These are phyloP conservation scores for Carposina sasakii DNA, from an alignment of 1,140 invertebrate species.

Conservation along the genomic window DNA sequence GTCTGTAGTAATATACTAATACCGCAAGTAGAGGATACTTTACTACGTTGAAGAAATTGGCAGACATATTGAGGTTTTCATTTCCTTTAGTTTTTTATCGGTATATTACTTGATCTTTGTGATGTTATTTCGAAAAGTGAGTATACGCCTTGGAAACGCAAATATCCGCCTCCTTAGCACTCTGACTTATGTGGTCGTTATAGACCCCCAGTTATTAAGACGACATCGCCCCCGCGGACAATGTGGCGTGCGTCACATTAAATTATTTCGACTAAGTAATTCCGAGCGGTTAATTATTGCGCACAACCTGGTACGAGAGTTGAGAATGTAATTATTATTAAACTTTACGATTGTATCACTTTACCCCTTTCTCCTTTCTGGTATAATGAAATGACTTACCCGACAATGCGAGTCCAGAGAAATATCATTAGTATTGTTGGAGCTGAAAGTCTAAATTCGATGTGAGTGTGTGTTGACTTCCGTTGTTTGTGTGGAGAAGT, in stretches of 20 bases:
- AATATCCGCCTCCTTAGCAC: no score
- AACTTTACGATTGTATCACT: constrained; percentile 73
- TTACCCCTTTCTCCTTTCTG: constrained; percentile 57
- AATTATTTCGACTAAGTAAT: constrained; percentile 72
- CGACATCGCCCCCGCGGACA: constrained; percentile 35
- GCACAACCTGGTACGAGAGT: constrained; percentile 65
- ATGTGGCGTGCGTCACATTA: constrained; percentile 64
- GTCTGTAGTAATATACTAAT: no score
- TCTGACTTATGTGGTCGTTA: no score
- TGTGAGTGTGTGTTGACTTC: constrained; percentile 14
- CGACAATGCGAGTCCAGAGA: constrained; percentile 11
- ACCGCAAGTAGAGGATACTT: no score
- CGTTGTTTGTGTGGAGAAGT: constrained; percentile 17
- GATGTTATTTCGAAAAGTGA: no score
- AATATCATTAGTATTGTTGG: constrained; percentile 21
- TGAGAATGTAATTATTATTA: constrained; percentile 73
- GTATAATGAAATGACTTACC: constrained; percentile 26
- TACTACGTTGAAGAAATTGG: no score
- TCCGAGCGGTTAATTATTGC: constrained; percentile 71
- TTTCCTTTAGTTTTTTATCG: no score
- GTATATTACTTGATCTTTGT: no score
- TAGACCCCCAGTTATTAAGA: no score
- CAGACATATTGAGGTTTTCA: no score
- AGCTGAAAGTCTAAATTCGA: constrained; percentile 31
- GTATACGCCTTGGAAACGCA: no score